A percentile compares a stretch with the other conserved stretches of the same genome.
Evolutionary conservation across 2,888 invertebrate species (phyloP).

Genomic region (Micoletzkya japonica): DNA sequence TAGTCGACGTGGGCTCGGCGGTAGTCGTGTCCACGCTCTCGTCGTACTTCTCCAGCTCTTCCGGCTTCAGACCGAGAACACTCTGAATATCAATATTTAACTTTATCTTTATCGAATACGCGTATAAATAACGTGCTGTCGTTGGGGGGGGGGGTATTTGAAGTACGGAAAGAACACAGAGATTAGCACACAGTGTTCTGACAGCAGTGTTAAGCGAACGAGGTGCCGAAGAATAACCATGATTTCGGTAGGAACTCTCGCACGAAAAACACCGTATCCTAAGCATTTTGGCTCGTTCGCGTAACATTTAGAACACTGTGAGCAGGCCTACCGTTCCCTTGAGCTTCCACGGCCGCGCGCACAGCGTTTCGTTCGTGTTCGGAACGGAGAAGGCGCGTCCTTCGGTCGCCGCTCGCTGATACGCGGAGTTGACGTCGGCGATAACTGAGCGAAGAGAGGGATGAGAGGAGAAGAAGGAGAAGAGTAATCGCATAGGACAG

Average conservation of each 20-base stretch:
- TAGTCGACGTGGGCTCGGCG: conserved; percentile 17
- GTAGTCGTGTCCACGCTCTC: conserved; percentile 18
- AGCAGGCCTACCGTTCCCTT: conserved; percentile 21
- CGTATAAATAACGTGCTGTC: neutral
- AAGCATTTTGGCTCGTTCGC: no score
- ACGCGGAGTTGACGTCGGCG: conserved; percentile 43
- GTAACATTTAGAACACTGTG: neutral
- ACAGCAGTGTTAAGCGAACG: no score
- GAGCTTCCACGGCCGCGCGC: conserved; percentile 60
- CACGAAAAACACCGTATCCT: no score
- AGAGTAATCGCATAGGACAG: no score
- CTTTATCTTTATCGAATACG: no score
- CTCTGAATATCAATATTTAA: neutral
- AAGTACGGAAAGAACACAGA: neutral
- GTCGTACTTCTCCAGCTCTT: conserved; percentile 4
- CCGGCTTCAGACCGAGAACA: neutral
- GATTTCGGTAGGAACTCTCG: no score
- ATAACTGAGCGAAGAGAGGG: conserved; percentile 52
- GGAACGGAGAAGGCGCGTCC: conserved; percentile 45
- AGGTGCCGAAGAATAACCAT: no score
- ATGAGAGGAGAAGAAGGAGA: no score
- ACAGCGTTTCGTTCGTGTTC: conserved; percentile 55
- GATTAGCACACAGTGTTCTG: no score
- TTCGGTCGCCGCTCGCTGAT: conserved; percentile 44
- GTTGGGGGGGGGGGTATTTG: neutral